A percentile compares a stretch with the other conserved stretches of the same genome.
These are phyloP conservation scores for Subacronicta megacephala DNA, from an alignment of 2,888 invertebrate species.

Conservation along the genomic window DNA sequence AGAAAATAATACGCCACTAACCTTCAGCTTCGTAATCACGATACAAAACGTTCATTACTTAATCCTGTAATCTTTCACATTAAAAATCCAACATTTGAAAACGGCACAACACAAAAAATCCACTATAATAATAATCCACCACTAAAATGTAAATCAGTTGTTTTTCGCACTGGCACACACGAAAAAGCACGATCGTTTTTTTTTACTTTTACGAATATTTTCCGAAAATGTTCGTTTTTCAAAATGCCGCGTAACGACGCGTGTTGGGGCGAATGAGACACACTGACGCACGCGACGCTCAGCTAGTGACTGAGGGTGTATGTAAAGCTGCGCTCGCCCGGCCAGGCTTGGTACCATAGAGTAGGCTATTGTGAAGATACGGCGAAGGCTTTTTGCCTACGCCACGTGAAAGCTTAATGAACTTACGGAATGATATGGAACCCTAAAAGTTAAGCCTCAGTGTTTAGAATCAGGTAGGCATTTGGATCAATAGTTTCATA, in stretches of 20 bases:
- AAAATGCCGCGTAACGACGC: constrained; percentile 67
- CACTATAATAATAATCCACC: constrained; percentile 47
- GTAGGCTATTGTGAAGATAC: constrained; percentile 52
- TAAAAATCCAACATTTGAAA: constrained; percentile 58
- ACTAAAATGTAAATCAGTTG: constrained; percentile 30
- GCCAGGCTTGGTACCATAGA: constrained; percentile 82
- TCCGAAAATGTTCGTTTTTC: constrained; percentile 68
- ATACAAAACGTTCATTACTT: constrained; percentile 60
- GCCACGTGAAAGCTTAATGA: background rate
- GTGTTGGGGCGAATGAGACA: constrained; percentile 41
- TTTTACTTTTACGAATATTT: constrained; percentile 25
- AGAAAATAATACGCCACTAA: constrained; percentile 47
- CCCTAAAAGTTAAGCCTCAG: background rate
- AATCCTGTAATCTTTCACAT: constrained; percentile 60
- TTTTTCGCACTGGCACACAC: constrained; percentile 50
- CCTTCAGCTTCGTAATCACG: constrained; percentile 56
- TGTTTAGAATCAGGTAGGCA: background rate
- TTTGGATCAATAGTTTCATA: background rate
- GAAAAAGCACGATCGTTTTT: constrained; percentile 46
- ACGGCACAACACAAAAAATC: constrained; percentile 53
- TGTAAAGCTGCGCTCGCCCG: constrained; percentile 80
- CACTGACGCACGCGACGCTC: constrained; percentile 60
- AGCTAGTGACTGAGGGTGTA: constrained; percentile 83
- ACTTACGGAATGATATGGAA: too few species aligned
- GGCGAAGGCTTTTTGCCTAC: constrained; percentile 32